Evolutionary conservation across 2,888 invertebrate species (phyloP).

Genomic region (Theretra japonica): DNA sequence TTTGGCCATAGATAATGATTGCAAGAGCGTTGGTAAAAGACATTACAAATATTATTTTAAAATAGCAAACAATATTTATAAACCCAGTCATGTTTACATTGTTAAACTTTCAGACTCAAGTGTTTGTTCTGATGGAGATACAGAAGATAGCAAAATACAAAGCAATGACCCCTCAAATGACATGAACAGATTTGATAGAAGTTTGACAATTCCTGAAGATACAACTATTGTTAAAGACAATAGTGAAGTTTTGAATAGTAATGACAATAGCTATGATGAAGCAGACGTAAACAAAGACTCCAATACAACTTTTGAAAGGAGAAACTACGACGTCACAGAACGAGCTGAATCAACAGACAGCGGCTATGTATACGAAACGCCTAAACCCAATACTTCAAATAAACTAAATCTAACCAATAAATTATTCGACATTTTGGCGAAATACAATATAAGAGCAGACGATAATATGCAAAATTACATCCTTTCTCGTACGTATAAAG

Average conservation of each 20-base stretch:
- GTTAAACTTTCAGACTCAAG: conserved; percentile 21
- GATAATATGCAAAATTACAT: conserved; percentile 67
- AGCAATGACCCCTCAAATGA: background rate
- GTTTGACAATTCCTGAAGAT: background rate
- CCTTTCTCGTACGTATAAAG: conserved; percentile 54
- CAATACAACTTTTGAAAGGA: conserved; percentile 16
- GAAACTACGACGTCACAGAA: conserved; percentile 59
- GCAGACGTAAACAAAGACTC: background rate
- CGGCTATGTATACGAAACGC: conserved; percentile 44
- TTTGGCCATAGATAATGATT: background rate
- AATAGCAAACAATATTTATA: background rate
- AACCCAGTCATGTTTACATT: conserved; percentile 17
- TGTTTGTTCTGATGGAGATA: background rate
- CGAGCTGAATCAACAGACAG: conserved; percentile 34
- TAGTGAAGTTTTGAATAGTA: background rate
- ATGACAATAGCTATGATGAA: background rate
- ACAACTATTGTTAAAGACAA: background rate
- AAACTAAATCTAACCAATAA: conserved; percentile 45
- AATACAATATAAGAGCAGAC: conserved; percentile 64
- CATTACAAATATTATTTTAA: conserved; percentile 16
- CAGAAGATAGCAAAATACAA: background rate
- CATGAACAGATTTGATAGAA: conserved; percentile 15
- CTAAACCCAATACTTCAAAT: conserved; percentile 28
- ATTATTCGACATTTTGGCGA: conserved; percentile 59
- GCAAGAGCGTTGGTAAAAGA: background rate